Conservation (phyloP, 2,113 vertebrate species). For the Corythaeola cristata region DNA sequence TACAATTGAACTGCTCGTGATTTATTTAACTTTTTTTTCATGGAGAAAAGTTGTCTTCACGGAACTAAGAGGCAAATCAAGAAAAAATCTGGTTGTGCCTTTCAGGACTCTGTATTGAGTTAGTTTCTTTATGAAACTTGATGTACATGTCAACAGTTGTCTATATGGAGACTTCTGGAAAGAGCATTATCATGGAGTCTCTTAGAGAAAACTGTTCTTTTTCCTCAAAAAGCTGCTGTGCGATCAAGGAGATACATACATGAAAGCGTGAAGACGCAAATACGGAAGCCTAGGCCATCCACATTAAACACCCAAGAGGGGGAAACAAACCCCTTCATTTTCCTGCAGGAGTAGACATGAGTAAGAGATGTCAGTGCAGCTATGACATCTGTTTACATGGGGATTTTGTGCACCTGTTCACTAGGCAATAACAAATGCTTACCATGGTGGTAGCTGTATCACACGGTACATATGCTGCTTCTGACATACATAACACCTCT, state of each 20-base stretch:
- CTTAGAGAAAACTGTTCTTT: background rate
- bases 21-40: background rate
- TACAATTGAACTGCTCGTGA: background rate
- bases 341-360: constrained; percentile 42
- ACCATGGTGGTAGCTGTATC: constrained; percentile 71
- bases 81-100: background rate
- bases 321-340: constrained; percentile 46
- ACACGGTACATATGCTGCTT: constrained; percentile 77
- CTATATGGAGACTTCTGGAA: background rate
- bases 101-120: background rate
- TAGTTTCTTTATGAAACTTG: background rate
- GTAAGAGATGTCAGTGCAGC: constrained; percentile 42
- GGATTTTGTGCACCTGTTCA: constrained; percentile 75
- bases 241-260: background rate
- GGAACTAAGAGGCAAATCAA: background rate
- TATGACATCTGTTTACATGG: constrained; percentile 71
- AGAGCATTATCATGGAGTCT: background rate
- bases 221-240: background rate
- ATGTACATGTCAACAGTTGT: background rate
- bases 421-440: constrained; percentile 67
- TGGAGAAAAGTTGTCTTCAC: background rate
- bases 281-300: constrained; percentile 26
- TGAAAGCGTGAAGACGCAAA: constrained; percentile 10
- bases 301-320: constrained; percentile 30
- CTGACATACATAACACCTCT: constrained; percentile 79